phyloP scores from a whole-genome alignment of 2,797 vertebrate genomes.

The Mormyrops boulengeri region DNA sequence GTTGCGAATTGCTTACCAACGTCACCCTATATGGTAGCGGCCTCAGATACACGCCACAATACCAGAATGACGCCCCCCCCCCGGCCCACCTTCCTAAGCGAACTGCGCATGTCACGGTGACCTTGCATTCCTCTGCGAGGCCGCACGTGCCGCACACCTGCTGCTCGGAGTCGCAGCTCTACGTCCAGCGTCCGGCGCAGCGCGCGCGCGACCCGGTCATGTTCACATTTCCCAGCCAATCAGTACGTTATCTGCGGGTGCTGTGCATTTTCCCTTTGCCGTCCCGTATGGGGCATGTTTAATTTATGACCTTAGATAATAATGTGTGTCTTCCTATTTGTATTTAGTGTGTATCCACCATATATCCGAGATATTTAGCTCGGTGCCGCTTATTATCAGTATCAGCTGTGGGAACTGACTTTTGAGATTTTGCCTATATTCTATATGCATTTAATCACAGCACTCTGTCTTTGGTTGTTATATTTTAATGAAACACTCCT shows the following conservation, averaged over 20 bases:
- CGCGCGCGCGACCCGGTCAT: not conserved
- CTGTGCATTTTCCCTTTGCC: not conserved
- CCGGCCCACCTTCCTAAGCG: not conserved
- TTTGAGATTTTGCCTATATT: slow-evolving; percentile 11
- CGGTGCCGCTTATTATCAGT: not conserved
- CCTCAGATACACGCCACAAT: not conserved
- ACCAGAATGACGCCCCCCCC: not conserved
- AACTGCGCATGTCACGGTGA: slow-evolving; percentile 1
- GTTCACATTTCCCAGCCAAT: not conserved
- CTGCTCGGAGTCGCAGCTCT: slow-evolving; percentile 32
- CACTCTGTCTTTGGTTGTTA: slow-evolving; percentile 37
- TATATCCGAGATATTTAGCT: not conserved
- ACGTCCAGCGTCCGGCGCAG: slow-evolving; percentile 5
- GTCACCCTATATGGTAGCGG: not conserved
- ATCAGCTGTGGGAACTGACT: not conserved
- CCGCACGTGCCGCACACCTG: slow-evolving; percentile 58
- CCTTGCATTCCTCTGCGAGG: not conserved
- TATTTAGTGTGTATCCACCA: not conserved
- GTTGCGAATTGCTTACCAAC: not conserved
- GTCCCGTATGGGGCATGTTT: not conserved
- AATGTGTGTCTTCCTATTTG: not conserved
- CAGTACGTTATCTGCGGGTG: not conserved
- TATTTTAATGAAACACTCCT: slow-evolving; percentile 50
- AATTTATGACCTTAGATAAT: not conserved
- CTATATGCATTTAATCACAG: slow-evolving; percentile 27